A percentile compares a stretch with the other conserved stretches of the same genome.
Evolutionary conservation across 2,888 invertebrate genomes (phyloP).

Genomic region (Julus scandinavius): DNA sequence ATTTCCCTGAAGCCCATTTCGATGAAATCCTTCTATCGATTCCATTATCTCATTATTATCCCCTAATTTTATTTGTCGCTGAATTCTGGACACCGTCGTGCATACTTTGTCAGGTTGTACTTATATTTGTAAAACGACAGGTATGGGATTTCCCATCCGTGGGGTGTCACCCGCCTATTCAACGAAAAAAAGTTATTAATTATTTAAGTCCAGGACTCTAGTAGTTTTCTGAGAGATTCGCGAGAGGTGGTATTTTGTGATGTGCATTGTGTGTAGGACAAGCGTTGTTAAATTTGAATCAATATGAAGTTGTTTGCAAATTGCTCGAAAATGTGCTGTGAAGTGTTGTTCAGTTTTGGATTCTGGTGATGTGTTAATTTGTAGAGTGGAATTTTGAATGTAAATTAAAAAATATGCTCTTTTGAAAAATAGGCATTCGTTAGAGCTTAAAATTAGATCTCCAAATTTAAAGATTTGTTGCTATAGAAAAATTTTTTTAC

Average conservation of each 20-base stretch:
- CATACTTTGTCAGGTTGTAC: not conserved
- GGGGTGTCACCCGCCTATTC: not conserved
- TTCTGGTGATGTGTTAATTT: not conserved
- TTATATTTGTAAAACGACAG: slow-evolving; percentile 1
- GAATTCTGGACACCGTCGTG: not conserved
- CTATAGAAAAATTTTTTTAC: not conserved
- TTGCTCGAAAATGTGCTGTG: not conserved
- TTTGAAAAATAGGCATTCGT: not conserved
- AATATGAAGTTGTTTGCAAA: not conserved
- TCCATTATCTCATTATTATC: not conserved
- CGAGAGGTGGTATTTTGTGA: not conserved
- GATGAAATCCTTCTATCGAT: not conserved
- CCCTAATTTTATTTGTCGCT: not conserved
- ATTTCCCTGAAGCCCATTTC: not conserved
- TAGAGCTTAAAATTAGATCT: not conserved
- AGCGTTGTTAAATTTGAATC: not conserved
- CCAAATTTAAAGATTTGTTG: not conserved
- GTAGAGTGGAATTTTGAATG: slow-evolving; percentile 8
- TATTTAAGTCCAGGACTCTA: not conserved
- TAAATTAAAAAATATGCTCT: not conserved
- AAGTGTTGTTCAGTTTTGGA: not conserved
- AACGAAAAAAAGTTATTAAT: not conserved
- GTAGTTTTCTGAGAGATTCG: not conserved
- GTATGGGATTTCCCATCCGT: slow-evolving; percentile 19
- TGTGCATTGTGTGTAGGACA: not conserved